A percentile compares a stretch with the other conserved stretches of the same genome.
Conservation (phyloP, 2,113 vertebrate species). For the Heteronetta atricapilla region DNA sequence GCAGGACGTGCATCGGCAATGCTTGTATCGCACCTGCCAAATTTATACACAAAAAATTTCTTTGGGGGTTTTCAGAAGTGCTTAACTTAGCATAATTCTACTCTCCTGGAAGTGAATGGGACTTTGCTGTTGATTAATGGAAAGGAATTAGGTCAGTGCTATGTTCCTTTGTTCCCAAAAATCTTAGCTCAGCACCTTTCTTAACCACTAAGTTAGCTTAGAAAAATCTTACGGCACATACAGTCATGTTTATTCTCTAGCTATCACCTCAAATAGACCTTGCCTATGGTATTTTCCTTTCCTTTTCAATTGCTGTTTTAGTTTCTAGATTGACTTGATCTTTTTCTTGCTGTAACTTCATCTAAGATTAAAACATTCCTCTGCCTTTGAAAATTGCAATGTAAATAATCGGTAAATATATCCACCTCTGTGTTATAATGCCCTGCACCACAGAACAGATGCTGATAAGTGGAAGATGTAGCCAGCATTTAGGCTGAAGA, state of each 20-base stretch:
- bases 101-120: neutral
- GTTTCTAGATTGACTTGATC: conserved; percentile 5
- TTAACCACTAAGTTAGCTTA: conserved; percentile 21
- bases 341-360: conserved; percentile 32
- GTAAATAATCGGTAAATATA: conserved; percentile 55
- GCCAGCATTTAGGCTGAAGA: neutral
- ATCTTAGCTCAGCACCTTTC: conserved; percentile 49
- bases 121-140: conserved; percentile 9
- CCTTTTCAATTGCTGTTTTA: neutral
- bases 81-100: conserved; percentile 17
- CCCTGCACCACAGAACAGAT: conserved; percentile 28
- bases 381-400: conserved; percentile 47
- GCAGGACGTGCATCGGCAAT: neutral
- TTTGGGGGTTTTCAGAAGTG: conserved; percentile 4
- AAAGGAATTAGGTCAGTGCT: conserved; percentile 20
- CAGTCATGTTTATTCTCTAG: conserved; percentile 18
- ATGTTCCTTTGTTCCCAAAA: conserved; percentile 33
- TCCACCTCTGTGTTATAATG: conserved; percentile 16
- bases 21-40: neutral
- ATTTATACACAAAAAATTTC: neutral
- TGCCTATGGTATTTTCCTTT: neutral
- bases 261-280: conserved; percentile 30
- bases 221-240: neutral
- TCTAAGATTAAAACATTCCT: conserved; percentile 57
- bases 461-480: conserved; percentile 15